Evolutionary conservation across 2,797 vertebrate species (phyloP).

Genomic region (Peromyscus attwateri): DNA sequence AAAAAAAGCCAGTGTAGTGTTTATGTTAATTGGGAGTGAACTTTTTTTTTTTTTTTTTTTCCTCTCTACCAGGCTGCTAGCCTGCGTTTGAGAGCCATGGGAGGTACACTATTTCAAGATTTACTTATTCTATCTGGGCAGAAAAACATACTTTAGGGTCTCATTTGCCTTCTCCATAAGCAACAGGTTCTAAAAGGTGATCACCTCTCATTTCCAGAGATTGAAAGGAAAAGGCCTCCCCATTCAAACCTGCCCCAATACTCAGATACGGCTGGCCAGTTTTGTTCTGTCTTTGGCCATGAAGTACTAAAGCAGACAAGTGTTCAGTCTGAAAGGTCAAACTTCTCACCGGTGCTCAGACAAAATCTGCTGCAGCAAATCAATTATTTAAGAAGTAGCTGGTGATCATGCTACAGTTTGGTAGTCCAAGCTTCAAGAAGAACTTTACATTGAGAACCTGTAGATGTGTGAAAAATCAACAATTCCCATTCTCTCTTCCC

Average conservation of each 20-base stretch:
- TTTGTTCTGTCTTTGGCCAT: not conserved
- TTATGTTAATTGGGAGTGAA: not conserved
- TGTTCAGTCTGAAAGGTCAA: slow-evolving; percentile 63
- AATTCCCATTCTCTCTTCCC: too few relatives aligned
- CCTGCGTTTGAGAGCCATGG: slow-evolving; percentile 22
- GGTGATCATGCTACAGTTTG: not conserved
- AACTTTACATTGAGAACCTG: slow-evolving; percentile 9
- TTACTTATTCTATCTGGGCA: not conserved
- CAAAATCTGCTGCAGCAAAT: slow-evolving; percentile 54
- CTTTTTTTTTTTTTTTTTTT: not conserved
- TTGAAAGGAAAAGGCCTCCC: not conserved
- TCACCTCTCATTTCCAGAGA: not conserved
- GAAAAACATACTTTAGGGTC: slow-evolving; percentile 12
- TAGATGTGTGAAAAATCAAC: not conserved
- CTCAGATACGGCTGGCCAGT: not conserved
- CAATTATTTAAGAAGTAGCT: slow-evolving; percentile 71
- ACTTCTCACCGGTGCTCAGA: slow-evolving; percentile 24
- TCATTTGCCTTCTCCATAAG: slow-evolving; percentile 9
- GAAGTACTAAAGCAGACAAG: slow-evolving; percentile 8
- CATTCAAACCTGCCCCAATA: not conserved
- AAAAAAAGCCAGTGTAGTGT: not conserved
- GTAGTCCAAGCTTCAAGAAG: slow-evolving; percentile 30
- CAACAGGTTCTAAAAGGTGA: not conserved
- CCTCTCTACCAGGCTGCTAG: not conserved
- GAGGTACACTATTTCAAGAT: not conserved